Evolutionary conservation across 2,113 vertebrate species (phyloP).

Genomic region (Thamnaconus septentrionalis): DNA sequence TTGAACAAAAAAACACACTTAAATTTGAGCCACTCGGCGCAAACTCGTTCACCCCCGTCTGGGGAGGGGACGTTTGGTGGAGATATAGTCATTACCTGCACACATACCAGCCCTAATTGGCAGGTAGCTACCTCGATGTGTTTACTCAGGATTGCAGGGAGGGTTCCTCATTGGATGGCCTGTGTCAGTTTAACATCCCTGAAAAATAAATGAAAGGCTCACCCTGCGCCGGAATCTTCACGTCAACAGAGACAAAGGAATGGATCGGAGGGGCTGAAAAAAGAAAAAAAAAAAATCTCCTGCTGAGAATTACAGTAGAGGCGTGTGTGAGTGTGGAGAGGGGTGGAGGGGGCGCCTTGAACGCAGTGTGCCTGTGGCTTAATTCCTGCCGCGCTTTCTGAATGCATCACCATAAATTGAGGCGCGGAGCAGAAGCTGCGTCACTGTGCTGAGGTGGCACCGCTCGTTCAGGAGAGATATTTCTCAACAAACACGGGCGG

Average conservation of each 20-base stretch:
- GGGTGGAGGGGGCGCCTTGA: constrained; percentile 52
- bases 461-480: constrained; percentile 32
- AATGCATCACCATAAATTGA: constrained; percentile 59
- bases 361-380: constrained; percentile 42
- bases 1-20: too few relatives aligned
- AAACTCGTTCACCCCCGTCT: neutral
- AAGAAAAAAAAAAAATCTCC: constrained; percentile 2
- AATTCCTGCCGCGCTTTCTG: constrained; percentile 48
- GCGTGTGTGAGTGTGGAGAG: constrained; percentile 21
- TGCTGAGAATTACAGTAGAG: constrained; percentile 18
- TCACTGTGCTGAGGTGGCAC: constrained; percentile 52
- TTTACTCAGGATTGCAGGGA: constrained; percentile 5
- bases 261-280: too few relatives aligned
- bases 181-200: neutral
- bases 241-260: constrained; percentile 18
- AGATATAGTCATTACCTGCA: constrained; percentile 2
- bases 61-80: neutral
- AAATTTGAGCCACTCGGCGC: neutral
- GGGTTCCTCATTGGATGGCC: neutral
- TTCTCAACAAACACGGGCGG: constrained; percentile 14
- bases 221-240: constrained; percentile 21
- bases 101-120: neutral
- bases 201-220: constrained; percentile 20
- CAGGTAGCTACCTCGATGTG: too few relatives aligned
- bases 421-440: constrained; percentile 56